phyloP scores from a whole-genome alignment of 2,888 invertebrate genomes.

The Theretra japonica region DNA sequence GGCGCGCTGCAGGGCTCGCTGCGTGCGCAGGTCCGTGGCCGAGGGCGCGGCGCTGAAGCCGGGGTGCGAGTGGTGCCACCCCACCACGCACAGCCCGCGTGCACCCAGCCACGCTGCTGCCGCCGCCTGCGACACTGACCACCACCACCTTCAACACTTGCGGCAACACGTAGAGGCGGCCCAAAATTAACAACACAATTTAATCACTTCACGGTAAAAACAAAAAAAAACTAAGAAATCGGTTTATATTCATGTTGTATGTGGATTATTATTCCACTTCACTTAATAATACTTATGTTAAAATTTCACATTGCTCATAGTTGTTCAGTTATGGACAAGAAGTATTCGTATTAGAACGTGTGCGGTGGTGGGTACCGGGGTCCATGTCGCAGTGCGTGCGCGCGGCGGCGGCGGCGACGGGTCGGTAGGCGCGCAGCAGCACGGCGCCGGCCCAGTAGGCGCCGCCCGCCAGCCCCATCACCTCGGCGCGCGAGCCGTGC shows the following conservation, averaged over 20 bases:
- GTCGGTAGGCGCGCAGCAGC: constrained; percentile 76
- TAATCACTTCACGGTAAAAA: no score
- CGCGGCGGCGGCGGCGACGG: constrained; percentile 87
- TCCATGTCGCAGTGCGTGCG: constrained; percentile 92
- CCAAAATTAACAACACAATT: no score
- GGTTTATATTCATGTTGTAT: no score
- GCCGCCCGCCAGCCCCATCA: constrained; percentile 90
- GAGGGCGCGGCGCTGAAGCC: constrained; percentile 89
- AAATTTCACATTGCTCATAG: no score
- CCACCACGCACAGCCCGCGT: constrained; percentile 86
- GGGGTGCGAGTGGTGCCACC: constrained; percentile 93
- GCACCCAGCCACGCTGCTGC: constrained; percentile 84
- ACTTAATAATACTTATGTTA: no score
- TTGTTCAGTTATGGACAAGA: no score
- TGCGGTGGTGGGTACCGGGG: constrained; percentile 76
- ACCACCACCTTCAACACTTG: background rate
- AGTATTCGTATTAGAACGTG: background rate
- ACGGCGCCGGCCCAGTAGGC: constrained; percentile 53
- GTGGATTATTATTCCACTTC: no score
- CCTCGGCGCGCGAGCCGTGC: constrained; percentile 88
- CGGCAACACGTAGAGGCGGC: background rate
- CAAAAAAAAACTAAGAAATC: no score
- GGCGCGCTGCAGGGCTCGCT: constrained; percentile 81
- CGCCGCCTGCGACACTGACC: constrained; percentile 78
- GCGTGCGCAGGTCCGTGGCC: constrained; percentile 87